Conservation (phyloP, 2,113 vertebrate genomes). For the Sphaerodactylus townsendi region DNA sequence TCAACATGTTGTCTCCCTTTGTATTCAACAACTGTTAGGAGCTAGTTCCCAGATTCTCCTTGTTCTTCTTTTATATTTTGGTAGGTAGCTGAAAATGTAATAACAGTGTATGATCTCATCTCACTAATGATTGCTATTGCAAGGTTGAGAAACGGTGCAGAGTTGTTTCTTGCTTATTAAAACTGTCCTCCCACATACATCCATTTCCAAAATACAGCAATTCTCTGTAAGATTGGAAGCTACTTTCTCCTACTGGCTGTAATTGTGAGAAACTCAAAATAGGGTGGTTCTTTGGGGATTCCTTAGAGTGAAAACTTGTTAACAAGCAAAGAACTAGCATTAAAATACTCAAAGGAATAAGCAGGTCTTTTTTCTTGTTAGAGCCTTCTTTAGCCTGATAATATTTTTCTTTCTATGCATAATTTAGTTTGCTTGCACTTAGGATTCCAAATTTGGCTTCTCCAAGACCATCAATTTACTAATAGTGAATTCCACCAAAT, state of each 20-base stretch:
- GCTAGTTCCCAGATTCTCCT: background rate
- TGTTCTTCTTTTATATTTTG: background rate
- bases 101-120: rapidly evolving
- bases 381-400: background rate
- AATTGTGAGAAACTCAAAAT: background rate
- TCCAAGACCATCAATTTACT: background rate
- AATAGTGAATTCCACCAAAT: no score
- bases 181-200: background rate
- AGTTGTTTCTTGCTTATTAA: background rate
- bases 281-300: background rate
- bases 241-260: background rate
- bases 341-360: background rate
- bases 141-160: conserved; percentile 11
- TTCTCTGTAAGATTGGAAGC: background rate
- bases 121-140: background rate
- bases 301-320: background rate
- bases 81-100: background rate
- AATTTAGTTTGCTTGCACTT: background rate
- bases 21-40: rapidly evolving
- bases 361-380: background rate
- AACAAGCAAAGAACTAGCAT: background rate
- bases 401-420: background rate
- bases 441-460: background rate
- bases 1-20: background rate
- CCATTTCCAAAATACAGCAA: background rate